Evolutionary conservation across 2,888 invertebrate genomes (phyloP).

Genomic region (Callimorpha dominula): DNA sequence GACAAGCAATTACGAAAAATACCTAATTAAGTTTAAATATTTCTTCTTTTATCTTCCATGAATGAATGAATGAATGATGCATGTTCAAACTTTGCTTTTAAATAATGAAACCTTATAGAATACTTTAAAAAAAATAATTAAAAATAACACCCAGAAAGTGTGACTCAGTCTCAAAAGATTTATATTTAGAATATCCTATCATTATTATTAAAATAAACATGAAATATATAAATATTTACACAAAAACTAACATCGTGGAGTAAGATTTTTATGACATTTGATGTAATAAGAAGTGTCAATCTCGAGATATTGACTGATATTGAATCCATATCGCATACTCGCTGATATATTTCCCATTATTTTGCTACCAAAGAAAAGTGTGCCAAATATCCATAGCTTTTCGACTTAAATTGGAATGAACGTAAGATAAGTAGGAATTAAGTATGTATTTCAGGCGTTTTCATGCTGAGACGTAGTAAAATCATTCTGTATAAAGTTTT

Average conservation of each 20-base stretch:
- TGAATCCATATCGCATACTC: slow-evolving; percentile 35
- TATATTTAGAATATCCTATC: neutral
- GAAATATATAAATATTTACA: slow-evolving; percentile 33
- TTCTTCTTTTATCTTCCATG: too few species aligned
- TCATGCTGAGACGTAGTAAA: slow-evolving; percentile 11
- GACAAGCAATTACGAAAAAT: too few species aligned
- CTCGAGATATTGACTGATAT: slow-evolving; percentile 44
- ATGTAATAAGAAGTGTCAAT: slow-evolving; percentile 60
- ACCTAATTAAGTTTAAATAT: too few species aligned
- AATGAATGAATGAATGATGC: too few species aligned
- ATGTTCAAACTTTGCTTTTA: too few species aligned
- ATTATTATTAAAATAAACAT: slow-evolving; percentile 1
- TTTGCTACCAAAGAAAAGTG: slow-evolving; percentile 17
- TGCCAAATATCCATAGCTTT: neutral
- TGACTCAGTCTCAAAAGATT: neutral
- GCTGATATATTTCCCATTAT: slow-evolving; percentile 29
- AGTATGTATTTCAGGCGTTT: slow-evolving; percentile 17
- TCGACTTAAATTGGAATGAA: slow-evolving; percentile 3
- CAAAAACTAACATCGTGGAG: slow-evolving; percentile 14
- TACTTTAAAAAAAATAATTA: too few species aligned
- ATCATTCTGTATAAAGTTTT: slow-evolving; percentile 11
- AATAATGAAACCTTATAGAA: too few species aligned
- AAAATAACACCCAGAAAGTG: neutral
- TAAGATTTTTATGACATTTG: slow-evolving; percentile 52
- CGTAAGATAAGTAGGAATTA: slow-evolving; percentile 12